Base-by-base conservation (phyloP, 2,797 vertebrate species). In the Rhinogobio ventralis region DNA sequence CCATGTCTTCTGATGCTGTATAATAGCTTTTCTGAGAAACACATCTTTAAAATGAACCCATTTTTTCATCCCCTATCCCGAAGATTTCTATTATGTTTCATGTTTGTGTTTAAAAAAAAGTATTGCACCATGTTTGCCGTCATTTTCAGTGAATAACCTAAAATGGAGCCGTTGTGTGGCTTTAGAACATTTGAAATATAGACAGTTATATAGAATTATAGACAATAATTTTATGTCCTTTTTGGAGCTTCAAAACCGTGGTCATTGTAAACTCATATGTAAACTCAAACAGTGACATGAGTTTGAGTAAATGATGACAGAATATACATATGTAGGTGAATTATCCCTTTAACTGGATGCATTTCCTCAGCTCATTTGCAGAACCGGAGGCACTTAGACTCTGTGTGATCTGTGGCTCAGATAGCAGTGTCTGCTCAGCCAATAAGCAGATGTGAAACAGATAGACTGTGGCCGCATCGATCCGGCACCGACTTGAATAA, bases 361-460 rank as follows among this genome's bases (percentile, higher is more conserved):
- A 9, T 60, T 57, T 75, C n/a, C 19, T n/a, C 28, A 64, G 46
- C 49, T 62, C 7, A 46, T 71, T 64, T 23, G 53, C 30, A 76
- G 72, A 23, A 4, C 45, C 11, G 17, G 28, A 60, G 72, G 67
- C 71, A 66, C 46, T 53, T 79, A 57, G 36, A 55, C 53, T 45
- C 19, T 6, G 14, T 9, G 39, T 51, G 69, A 64, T 77, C 36
- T 23, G 49, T 1, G 49, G 49, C 51, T 79, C n/a, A 72, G 79
- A 76, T 77, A 57, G 81, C 39, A n/a, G 23, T 7, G 45, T 85
- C 39, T 42, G 57, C 49, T 64, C 36, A 25, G 64, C 77, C 85
- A 55, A 84, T 87, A 81, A 79, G 77, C 77, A 62, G 84, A 86
- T 82, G 62, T 55, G 79, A 57, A 88, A 77, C 51, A 60, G 87